Evolutionary conservation across 1,140 invertebrate genomes (phyloP), one percentile per base, ranked within the genome.

Genomic region (Phenacoccus solenopsis): DNA sequence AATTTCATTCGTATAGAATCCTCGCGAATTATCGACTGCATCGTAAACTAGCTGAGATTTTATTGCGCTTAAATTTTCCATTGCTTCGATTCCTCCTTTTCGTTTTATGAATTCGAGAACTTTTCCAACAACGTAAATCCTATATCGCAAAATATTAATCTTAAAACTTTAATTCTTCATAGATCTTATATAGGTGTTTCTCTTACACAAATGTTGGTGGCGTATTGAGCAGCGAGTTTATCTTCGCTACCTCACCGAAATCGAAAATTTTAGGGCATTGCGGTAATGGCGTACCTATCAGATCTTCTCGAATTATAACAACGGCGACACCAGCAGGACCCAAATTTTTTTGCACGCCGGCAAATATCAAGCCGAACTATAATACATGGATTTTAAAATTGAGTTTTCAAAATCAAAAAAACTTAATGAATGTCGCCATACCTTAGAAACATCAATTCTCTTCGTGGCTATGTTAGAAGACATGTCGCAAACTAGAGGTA

Each of bases 331-430:
- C 96, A 27, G 95, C 86, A 69, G 93, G 92, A 13, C 97, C 97
- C 72, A 98, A 89, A 79, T 99, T 99, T 79, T 99, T 99, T 79
- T 99, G 97, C 1, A 96, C 94, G 38, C 96, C 95, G 73, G 90
- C 96, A 81, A 93, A 96, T 74, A 99, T 94, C 0, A 95, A 78
- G 59, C 93, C 95, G 83, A 91, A 98, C 91, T 96, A 77, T 78
- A 76, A 76, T n/a, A n/a, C n/a, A n/a, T n/a, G n/a, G n/a, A n/a
- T n/a, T n/a, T n/a, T n/a, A n/a, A n/a, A n/a, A n/a, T n/a, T n/a
- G n/a, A n/a, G n/a, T n/a, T n/a, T n/a, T n/a, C n/a, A n/a, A n/a
- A n/a, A n/a, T n/a, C n/a, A n/a, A n/a, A n/a, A n/a, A n/a, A n/a
- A n/a, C n/a, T n/a, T n/a, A n/a, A n/a, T n/a, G n/a, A n/a, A n/a